Evolutionary conservation across 2,797 vertebrate species (phyloP), one percentile per base, ranked within the genome.

Genomic region (Mallotus villosus): DNA sequence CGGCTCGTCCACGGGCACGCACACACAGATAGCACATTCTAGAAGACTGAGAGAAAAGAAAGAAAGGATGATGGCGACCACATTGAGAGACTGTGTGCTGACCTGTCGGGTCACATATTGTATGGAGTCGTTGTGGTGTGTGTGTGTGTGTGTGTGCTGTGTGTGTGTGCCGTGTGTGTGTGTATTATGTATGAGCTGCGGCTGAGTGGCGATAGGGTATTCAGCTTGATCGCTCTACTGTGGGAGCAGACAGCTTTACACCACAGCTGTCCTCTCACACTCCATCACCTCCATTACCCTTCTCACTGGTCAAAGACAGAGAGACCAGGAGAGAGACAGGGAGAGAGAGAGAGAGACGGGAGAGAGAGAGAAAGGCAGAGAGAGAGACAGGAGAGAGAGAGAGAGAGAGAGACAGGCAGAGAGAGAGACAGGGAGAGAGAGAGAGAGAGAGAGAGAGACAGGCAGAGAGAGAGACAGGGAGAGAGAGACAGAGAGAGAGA

Each of bases 101-200:
- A 16, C 16, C 25, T 60, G 22, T 25, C 25, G 58, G 22, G 58
- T 60, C 58, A 12, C 22, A 14, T 8, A 46, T 14, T 46, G 41
- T 14, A 46, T 46, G 41, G 41, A 46, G 41, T 12, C 12, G 41
- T 37, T 37, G 34, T 37, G 34, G 34, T 37, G 34, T 37, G 34
- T 37, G 34, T 37, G 34, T 34, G 32, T 34, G 32, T 34, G 32
- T 34, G 32, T 34, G 32, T 34, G 32, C n/a, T 0, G 32, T 34
- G 32, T 7, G 34, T 12, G 37, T 41, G 37, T 9, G 11, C n/a
- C n/a, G n/a, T 12, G 11, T 41, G n/a, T 60, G 58, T 60, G 58
- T 60, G 22, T 25, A 60, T 60, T 60, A 60, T 60, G 58, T 27
- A 60, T 60, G 58, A 60, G 22, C 22, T 60, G 11, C 11, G 58